These are phyloP conservation scores for Dunckerocampus dactyliophorus DNA, from an alignment of 2,113 vertebrate genomes.

Conservation along the genomic window DNA sequence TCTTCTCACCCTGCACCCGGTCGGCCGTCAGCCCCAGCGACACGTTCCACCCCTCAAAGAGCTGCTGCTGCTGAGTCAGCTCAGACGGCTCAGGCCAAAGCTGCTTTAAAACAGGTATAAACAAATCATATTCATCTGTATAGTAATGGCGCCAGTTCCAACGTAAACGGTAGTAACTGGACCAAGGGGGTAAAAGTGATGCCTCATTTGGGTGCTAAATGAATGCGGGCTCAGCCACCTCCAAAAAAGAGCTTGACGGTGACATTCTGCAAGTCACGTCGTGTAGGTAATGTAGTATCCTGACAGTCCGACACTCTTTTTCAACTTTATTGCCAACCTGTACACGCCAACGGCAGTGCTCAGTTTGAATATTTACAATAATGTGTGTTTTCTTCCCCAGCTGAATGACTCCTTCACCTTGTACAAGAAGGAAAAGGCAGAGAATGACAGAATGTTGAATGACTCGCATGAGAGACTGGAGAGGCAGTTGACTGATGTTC, in stretches of 20 bases:
- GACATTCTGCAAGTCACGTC: too few relatives aligned
- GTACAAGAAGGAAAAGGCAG: constrained; percentile 92
- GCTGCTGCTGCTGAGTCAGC: constrained; percentile 70
- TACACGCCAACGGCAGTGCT: neutral
- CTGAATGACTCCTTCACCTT: constrained; percentile 87
- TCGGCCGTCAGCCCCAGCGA: constrained; percentile 63
- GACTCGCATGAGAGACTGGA: constrained; percentile 92
- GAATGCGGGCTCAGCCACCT: too few relatives aligned
- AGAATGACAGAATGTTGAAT: constrained; percentile 87
- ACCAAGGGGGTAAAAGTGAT: too few relatives aligned
- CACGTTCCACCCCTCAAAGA: constrained; percentile 76
- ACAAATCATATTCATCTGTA: too few relatives aligned
- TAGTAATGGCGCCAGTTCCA: too few relatives aligned
- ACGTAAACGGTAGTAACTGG: too few relatives aligned
- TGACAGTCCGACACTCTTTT: neutral
- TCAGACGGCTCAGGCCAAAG: constrained; percentile 83
- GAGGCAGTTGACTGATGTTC: constrained; percentile 83
- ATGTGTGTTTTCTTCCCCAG: constrained; percentile 54
- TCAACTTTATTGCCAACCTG: neutral
- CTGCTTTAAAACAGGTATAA: constrained; percentile 89
- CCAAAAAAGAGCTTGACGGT: neutral
- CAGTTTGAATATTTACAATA: neutral
- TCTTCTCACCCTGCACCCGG: constrained; percentile 63
- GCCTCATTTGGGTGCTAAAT: too few relatives aligned
- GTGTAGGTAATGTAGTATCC: too few relatives aligned